Evolutionary conservation across 35 echinoderm and acorn worm genomes (phyloP), one percentile per base, ranked within the genome.

Genomic region (Diadema setosum): DNA sequence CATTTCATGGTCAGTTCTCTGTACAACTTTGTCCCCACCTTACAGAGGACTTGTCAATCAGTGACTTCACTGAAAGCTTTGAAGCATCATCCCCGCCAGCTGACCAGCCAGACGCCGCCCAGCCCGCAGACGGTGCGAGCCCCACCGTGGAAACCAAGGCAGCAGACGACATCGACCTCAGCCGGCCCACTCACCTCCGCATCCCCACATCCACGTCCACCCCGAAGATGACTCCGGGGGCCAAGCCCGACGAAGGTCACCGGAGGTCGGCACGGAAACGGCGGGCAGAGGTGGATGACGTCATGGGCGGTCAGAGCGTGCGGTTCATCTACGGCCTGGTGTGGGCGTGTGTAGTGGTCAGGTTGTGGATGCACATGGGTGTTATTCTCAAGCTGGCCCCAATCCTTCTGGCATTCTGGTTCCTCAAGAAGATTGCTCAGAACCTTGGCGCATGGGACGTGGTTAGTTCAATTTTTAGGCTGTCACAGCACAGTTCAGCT

Each of bases 351-450:
- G 85, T 94, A 11, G 29, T 94, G 12, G 49, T 94, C 1, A 35
- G 82, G 29, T 40, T 94, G 26, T 94, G 92, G 92, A 89, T 94
- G 81, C 81, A 94, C 24, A 89, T 94, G 86, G 73, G 73, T 5
- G 85, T 88, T 82, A 58, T 84, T 5, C 34, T 90, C 0, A 82
- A 89, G 70, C 69, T 90, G 4, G 75, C 90, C 48, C 92, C 92
- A 0, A 85, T 94, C 39, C 87, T 82, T 6, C 69, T 94, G 14
- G 37, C 52, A 18, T 57, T 94, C 55, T 94, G 92, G 92, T 30
- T 94, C 35, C 23, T 89, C n/a, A 94, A 94, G 87, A 85, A 74
- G 88, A 42, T 67, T 8, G 83, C 82, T 15, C 64, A 65, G 20
- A 39, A 86, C 18, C 17, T 84, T 42, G 86, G 86, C 34, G 27